A percentile compares a stretch with the other conserved stretches of the same genome.
Conservation (phyloP, 2,888 invertebrate species). For the Loripinus fragilis region DNA sequence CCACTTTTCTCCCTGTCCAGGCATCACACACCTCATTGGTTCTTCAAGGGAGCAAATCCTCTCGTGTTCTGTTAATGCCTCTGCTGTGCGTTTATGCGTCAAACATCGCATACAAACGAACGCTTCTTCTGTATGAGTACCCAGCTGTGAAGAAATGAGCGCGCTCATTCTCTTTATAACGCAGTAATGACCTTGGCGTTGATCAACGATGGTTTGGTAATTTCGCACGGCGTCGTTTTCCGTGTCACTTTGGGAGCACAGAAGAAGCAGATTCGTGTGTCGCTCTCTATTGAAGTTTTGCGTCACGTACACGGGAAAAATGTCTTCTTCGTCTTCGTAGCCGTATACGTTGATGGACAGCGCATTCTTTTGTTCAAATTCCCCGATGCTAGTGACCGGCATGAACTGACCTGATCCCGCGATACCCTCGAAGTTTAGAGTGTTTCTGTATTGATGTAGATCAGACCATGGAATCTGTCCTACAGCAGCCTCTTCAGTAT, state of each 20-base stretch:
- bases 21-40: background rate
- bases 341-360: too few relatives aligned
- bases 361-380: too few relatives aligned
- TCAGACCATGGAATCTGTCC: too few relatives aligned
- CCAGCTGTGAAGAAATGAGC: background rate
- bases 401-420: too few relatives aligned
- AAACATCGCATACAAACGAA: background rate
- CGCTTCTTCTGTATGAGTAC: too few relatives aligned
- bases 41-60: background rate
- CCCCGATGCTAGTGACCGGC: too few relatives aligned
- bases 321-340: too few relatives aligned
- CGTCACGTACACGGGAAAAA: background rate
- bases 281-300: background rate
- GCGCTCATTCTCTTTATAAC: slow-evolving; percentile 3
- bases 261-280: background rate
- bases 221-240: background rate
- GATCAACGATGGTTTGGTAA: background rate
- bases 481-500: too few relatives aligned
- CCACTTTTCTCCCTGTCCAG: background rate
- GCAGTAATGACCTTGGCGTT: background rate
- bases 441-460: too few relatives aligned
- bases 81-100: background rate
- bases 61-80: too few relatives aligned
- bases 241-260: background rate
- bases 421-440: too few relatives aligned